These are phyloP conservation scores for Notodonta dromedarius DNA, from an alignment of 2,888 invertebrate genomes.

Conservation along the genomic window DNA sequence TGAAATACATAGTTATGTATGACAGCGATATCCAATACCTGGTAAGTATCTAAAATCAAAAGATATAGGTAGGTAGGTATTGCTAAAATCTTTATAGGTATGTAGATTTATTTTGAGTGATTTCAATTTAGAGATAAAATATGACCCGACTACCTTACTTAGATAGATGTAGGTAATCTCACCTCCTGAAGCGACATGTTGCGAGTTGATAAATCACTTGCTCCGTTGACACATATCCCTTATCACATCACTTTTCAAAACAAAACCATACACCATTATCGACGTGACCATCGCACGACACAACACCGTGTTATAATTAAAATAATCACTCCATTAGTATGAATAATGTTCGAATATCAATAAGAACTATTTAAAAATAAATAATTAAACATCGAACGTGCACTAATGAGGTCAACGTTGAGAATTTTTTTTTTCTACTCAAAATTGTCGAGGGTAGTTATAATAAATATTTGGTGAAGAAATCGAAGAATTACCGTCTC, in stretches of 20 bases:
- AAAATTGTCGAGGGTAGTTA: slow-evolving; percentile 19
- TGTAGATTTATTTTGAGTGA: too few species aligned
- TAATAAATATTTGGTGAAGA: slow-evolving; percentile 14
- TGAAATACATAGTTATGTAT: too few species aligned
- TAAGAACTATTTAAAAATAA: slow-evolving; percentile 22
- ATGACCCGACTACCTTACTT: not conserved
- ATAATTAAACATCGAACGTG: slow-evolving; percentile 20
- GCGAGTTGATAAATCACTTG: slow-evolving; percentile 52
- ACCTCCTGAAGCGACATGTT: slow-evolving; percentile 79
- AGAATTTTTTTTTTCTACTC: not conserved
- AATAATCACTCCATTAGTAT: slow-evolving; percentile 18
- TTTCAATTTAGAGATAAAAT: too few species aligned
- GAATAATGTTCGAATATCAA: slow-evolving; percentile 21
- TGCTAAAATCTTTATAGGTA: too few species aligned
- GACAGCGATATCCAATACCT: too few species aligned
- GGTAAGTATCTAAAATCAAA: too few species aligned
- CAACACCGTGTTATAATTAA: not conserved
- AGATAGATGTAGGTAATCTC: slow-evolving; percentile 35
- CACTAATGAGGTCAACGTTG: slow-evolving; percentile 5
- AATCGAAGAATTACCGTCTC: slow-evolving; percentile 21
- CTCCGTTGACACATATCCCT: slow-evolving; percentile 63
- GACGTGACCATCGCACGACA: slow-evolving; percentile 37
- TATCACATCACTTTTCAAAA: slow-evolving; percentile 54
- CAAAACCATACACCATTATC: slow-evolving; percentile 45
- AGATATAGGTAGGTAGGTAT: too few species aligned